Conservation (phyloP, 2,113 vertebrate species). For the Hucho hucho region DNA sequence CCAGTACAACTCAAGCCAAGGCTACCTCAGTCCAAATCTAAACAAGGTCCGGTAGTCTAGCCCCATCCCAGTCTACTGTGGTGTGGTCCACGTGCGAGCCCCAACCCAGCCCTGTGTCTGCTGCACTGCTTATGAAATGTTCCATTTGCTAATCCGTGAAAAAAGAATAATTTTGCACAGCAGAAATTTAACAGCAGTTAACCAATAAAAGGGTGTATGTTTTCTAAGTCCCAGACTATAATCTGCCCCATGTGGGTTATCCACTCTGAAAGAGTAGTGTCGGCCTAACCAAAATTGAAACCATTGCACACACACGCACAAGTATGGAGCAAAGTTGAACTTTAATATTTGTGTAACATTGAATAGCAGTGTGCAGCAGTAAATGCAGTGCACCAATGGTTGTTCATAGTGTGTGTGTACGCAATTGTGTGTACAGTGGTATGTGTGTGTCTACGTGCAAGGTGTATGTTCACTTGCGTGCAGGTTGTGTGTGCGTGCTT, state of each 20-base stretch:
- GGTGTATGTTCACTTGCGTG: too few relatives aligned
- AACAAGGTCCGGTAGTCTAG: background rate
- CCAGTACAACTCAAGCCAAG: background rate
- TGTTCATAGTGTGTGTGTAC: slow-evolving; percentile 11
- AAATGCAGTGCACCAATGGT: too few relatives aligned
- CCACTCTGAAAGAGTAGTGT: slow-evolving; percentile 71
- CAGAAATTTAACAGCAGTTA: slow-evolving; percentile 71
- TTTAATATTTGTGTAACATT: too few relatives aligned
- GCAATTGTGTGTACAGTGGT: too few relatives aligned
- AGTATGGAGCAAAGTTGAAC: too few relatives aligned
- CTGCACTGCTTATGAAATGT: slow-evolving; percentile 68
- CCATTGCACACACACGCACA: slow-evolving; percentile 50
- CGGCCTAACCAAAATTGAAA: slow-evolving; percentile 48
- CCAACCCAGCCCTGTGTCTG: slow-evolving; percentile 38
- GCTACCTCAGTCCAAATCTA: too few relatives aligned
- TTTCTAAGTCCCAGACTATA: slow-evolving; percentile 65
- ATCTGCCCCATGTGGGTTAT: slow-evolving; percentile 65
- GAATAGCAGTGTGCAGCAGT: too few relatives aligned
- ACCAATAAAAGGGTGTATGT: slow-evolving; percentile 70
- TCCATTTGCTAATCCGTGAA: slow-evolving; percentile 69
- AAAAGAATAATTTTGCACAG: slow-evolving; percentile 65
- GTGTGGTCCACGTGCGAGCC: slow-evolving; percentile 23
- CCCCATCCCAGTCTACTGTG: background rate
- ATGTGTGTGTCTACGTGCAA: background rate
- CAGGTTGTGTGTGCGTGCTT: slow-evolving; percentile 2